Base-by-base conservation (phyloP, 2,888 invertebrate species). In the Fabriciana adippe region DNA sequence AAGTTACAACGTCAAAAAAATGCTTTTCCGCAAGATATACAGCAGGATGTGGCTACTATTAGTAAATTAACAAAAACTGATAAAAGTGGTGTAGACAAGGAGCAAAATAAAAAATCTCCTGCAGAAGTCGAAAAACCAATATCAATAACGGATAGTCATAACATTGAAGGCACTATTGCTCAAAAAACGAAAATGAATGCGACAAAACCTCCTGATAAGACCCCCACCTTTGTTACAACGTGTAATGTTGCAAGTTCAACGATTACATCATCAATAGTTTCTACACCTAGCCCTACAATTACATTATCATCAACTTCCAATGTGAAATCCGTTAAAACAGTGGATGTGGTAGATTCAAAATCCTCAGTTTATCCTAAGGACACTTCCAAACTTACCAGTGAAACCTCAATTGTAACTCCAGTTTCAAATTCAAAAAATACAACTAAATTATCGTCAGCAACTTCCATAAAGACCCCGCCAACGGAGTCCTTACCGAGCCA, bases 1-100 rank as follows among this genome's bases (percentile, higher is more conserved):
- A 80, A 81, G 71, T 73, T 86, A 71, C 82, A 82, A 61, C 79
- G 81, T 18, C 85, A 87, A 78, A 85, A 83, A 72, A 79, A 77
- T 64, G 67, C 79, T 48, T 72, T 76, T 60, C 66, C 74, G 35
- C 80, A 67, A 66, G 64, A 65, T 1, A 66, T 51, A 55, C 55
- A 57, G 45, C 60, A 62, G 16, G 57, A 66, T 41, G n/a, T 45
- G 21, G 26, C n/a, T 6, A 62, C 3, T n/a, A 31, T 26, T n/a
- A 50, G 21, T 4, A 26, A 53, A 47, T 41, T 55, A 55, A 13
- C 45, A 15, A 67, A 65, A 47, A 16, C 48, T 6, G 53, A 47
- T 53, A 63, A 56, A 48, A 57, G 21, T 41, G 57, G 6, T 50
- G 16, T 21, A 16, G 15, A 2, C n/a, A 57, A 63, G 8, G 55